Evolutionary conservation across 2,113 vertebrate genomes (phyloP).

Genomic region (Anoplopoma fimbria): DNA sequence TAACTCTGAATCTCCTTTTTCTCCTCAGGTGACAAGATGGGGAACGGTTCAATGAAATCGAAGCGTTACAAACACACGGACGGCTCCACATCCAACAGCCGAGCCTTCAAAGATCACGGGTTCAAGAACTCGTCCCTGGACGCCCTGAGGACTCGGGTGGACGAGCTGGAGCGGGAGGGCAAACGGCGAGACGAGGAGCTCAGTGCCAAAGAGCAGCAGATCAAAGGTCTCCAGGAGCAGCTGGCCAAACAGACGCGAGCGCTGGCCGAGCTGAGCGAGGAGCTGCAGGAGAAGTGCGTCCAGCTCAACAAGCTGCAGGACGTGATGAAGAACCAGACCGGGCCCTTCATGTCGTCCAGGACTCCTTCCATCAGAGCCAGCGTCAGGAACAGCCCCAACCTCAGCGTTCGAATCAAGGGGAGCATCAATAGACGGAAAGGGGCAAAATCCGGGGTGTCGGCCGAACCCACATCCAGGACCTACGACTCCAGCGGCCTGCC

Average conservation of each 20-base stretch:
- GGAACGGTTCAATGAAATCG: conserved; percentile 90
- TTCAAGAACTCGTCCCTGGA: conserved; percentile 70
- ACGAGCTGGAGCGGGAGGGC: conserved; percentile 88
- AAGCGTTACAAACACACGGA: conserved; percentile 86
- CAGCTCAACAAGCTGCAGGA: conserved; percentile 91
- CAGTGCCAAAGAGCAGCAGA: conserved; percentile 80
- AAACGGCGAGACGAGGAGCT: conserved; percentile 88
- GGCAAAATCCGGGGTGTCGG: conserved; percentile 94
- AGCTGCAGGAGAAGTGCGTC: conserved; percentile 89
- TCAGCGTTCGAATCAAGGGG: conserved; percentile 77
- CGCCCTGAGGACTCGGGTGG: conserved; percentile 81
- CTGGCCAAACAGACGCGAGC: conserved; percentile 83
- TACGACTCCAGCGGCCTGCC: conserved; percentile 86
- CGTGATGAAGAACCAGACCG: conserved; percentile 81
- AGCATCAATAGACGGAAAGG: conserved; percentile 87
- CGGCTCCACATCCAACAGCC: conserved; percentile 72
- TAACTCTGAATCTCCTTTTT: background rate
- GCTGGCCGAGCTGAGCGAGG: conserved; percentile 88
- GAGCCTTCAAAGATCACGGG: conserved; percentile 43
- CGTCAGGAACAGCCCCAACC: conserved; percentile 71
- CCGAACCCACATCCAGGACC: conserved; percentile 89
- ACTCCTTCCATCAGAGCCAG: conserved; percentile 73
- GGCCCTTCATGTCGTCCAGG: background rate
- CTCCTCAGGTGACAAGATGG: conserved; percentile 83
- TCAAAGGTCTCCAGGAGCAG: conserved; percentile 88